Percentiles rank a stretch among this genome's conserved stretches.
These are phyloP conservation scores for Podocnemis expansa DNA, from an alignment of 2,113 vertebrate species.

Conservation along the genomic window DNA sequence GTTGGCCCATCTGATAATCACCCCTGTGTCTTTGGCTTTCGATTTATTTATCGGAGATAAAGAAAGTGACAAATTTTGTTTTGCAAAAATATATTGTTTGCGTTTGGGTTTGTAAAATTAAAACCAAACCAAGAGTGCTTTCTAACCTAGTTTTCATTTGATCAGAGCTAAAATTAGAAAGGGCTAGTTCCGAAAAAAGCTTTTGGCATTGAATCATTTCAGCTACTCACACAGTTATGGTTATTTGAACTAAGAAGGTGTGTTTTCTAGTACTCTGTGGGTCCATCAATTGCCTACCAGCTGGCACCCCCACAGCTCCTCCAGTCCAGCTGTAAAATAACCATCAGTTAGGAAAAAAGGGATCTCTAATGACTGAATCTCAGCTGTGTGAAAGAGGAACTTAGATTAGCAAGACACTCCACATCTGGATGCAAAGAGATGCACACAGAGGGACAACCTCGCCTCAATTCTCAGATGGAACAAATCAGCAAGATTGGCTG, in stretches of 20 bases:
- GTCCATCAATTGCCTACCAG: accelerated
- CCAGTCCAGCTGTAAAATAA: accelerated
- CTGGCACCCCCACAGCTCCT: background rate
- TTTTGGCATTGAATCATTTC: accelerated
- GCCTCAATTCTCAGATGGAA: background rate
- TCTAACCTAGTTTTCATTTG: background rate
- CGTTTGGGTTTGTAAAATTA: background rate
- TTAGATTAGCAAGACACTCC: background rate
- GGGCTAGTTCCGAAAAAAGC: accelerated
- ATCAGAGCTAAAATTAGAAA: background rate
- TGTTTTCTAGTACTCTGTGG: accelerated
- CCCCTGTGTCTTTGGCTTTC: no score
- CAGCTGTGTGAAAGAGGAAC: background rate
- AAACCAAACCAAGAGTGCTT: background rate
- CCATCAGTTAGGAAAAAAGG: background rate
- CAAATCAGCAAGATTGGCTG: background rate
- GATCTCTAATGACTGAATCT: background rate
- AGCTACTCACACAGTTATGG: background rate
- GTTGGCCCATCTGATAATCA: no score
- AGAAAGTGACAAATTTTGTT: background rate
- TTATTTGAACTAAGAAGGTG: background rate
- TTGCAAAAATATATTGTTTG: accelerated
- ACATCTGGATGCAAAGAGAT: no score
- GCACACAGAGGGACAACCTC: background rate
- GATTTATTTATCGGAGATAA: accelerated